phyloP scores from a whole-genome alignment of 1,140 invertebrate genomes.

The Frieseomelitta varia region DNA sequence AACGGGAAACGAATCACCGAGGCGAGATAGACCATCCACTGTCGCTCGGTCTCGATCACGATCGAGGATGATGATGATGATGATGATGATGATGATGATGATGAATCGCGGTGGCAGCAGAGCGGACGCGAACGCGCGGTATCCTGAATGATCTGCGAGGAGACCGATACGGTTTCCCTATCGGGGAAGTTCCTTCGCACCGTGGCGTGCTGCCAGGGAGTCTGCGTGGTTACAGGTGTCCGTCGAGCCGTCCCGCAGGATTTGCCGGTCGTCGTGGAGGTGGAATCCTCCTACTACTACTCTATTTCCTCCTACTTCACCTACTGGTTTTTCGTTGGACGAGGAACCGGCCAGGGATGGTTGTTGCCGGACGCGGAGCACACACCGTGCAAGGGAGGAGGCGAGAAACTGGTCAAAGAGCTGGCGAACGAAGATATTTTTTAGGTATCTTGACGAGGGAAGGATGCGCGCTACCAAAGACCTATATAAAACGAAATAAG shows the following conservation, averaged over 20 bases:
- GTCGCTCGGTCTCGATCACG: background rate
- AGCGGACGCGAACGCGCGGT: slow-evolving; percentile 33
- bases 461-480: background rate
- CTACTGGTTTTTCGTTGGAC: slow-evolving; percentile 57
- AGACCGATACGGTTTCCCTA: slow-evolving; percentile 37
- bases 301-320: slow-evolving; percentile 63
- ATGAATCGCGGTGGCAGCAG: background rate
- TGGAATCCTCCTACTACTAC: slow-evolving; percentile 68
- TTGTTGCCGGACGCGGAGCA: slow-evolving; percentile 5
- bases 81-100: background rate
- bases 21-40: background rate
- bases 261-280: slow-evolving; percentile 63
- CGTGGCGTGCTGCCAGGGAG: slow-evolving; percentile 60
- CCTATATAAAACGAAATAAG: too few relatives aligned
- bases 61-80: slow-evolving; percentile 4
- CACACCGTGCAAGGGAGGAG: background rate
- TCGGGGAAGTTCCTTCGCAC: slow-evolving; percentile 57
- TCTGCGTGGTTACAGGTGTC: slow-evolving; percentile 70
- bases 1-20: background rate
- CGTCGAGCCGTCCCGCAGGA: slow-evolving; percentile 66
- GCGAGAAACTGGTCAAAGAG: background rate
- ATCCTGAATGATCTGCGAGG: slow-evolving; percentile 58
- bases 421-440: background rate
- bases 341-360: slow-evolving; percentile 55
- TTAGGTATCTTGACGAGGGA: background rate